Evolutionary conservation across 2,888 invertebrate species (phyloP), one percentile per base, ranked within the genome.

Genomic region (Diogma glabrata): DNA sequence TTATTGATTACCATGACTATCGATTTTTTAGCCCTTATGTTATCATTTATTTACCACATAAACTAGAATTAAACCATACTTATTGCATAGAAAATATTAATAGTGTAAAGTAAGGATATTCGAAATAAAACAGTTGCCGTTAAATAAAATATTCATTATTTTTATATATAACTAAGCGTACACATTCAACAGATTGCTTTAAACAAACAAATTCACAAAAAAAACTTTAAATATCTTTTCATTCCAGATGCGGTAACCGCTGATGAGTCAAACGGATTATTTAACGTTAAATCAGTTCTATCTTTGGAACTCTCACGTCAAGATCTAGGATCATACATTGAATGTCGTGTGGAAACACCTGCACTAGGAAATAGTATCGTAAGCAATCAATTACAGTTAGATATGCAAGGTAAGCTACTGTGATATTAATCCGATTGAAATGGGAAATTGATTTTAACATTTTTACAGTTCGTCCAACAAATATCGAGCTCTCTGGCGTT

Each of bases 391-490:
- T 62, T 70, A 53, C 58, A 60, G 50, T 61, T 82, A 52, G 82
- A 85, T 64, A 79, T 86, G 57, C 77, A 84, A 67, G 84, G 85
- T 86, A 70, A 36, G 14, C 8, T n/a, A n/a, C n/a, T n/a, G n/a
- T n/a, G n/a, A n/a, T n/a, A n/a, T n/a, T n/a, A n/a, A n/a, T n/a
- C n/a, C n/a, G n/a, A n/a, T n/a, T n/a, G n/a, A n/a, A n/a, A n/a
- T n/a, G n/a, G n/a, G n/a, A n/a, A n/a, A n/a, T 36, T 36, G n/a
- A 14, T 4, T 36, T 36, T 36, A 3, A 3, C 4, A 14, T 36
- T 36, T 14, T 14, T 36, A 8, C 78, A 92, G 92, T 92, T 49
- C 82, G 87, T 38, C 91, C 92, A 3, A 79, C 83, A 62, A 79
- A 77, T 63, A 82, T 90, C 65, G 76, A 79, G 59, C 76, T 92